phyloP scores from a whole-genome alignment of 2,113 vertebrate genomes.

The Chamaea fasciata region DNA sequence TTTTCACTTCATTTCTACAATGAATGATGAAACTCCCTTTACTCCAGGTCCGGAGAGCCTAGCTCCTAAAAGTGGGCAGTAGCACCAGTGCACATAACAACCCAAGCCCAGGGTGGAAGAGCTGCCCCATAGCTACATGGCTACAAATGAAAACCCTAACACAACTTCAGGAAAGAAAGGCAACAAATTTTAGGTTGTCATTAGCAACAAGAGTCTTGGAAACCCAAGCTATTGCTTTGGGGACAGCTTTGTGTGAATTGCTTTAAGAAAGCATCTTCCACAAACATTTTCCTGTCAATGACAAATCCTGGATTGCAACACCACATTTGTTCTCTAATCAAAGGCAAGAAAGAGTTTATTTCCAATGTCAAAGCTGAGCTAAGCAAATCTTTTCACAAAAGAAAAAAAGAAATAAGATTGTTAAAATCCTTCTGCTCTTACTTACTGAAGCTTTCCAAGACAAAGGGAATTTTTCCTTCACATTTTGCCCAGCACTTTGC shows the following conservation, averaged over 20 bases:
- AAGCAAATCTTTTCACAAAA: not conserved
- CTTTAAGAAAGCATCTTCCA: not conserved
- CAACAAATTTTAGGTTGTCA: not conserved
- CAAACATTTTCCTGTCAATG: not conserved
- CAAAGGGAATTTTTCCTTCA: not conserved
- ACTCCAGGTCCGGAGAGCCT: not conserved
- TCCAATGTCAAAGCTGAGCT: not conserved
- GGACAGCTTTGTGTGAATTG: not conserved
- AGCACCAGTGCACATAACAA: not conserved
- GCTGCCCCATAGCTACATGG: accelerated
- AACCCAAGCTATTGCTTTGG: not conserved
- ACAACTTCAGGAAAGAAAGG: not conserved
- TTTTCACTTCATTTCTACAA: not conserved
- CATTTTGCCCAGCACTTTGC: not conserved
- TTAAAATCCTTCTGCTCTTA: not conserved
- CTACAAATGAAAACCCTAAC: not conserved
- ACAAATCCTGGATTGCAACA: not conserved
- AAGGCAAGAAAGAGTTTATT: not conserved
- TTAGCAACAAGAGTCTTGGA: not conserved
- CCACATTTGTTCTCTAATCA: not conserved
- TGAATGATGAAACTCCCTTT: not conserved
- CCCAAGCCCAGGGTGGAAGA: not conserved
- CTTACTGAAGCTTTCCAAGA: not conserved
- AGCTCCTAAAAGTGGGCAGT: accelerated
- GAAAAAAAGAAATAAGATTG: not conserved